Percentiles rank a stretch among this genome's conserved stretches.
phyloP scores from a whole-genome alignment of 1,140 invertebrate genomes.

The Geopemphigus sp. region DNA sequence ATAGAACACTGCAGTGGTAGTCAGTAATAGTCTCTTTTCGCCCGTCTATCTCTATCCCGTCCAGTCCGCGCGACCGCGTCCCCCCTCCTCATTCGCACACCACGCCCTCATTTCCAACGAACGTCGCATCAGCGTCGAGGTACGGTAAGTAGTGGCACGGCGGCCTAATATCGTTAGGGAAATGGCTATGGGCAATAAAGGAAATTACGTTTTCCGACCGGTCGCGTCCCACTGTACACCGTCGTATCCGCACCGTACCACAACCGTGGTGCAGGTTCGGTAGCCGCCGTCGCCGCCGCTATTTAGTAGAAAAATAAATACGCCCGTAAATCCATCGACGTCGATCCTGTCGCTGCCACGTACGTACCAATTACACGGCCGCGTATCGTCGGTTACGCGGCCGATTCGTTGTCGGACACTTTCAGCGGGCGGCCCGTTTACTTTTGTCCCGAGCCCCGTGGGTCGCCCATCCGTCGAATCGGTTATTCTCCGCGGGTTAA shows the following conservation, averaged over 20 bases:
- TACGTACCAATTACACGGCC: not conserved
- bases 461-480: too few relatives aligned
- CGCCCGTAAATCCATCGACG: slow-evolving; percentile 27
- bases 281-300: too few relatives aligned
- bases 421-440: not conserved
- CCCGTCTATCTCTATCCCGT: not conserved
- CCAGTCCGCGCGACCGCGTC: not conserved
- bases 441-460: not conserved
- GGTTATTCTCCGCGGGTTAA: too few relatives aligned
- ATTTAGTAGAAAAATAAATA: slow-evolving; percentile 31
- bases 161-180: slow-evolving; percentile 43
- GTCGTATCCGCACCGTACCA: not conserved
- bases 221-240: not conserved
- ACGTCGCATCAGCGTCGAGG: too few relatives aligned
- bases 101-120: too few relatives aligned
- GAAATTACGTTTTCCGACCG: slow-evolving; percentile 43
- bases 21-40: not conserved
- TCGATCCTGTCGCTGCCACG: not conserved
- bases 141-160: too few relatives aligned
- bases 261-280: too few relatives aligned
- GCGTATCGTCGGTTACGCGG: not conserved
- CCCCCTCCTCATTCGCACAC: too few relatives aligned
- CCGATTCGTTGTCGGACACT: slow-evolving; percentile 25
- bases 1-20: not conserved
- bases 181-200: slow-evolving; percentile 44